A percentile compares a stretch with the other conserved stretches of the same genome.
Evolutionary conservation across 2,113 vertebrate species (phyloP).

Genomic region (Conger conger): DNA sequence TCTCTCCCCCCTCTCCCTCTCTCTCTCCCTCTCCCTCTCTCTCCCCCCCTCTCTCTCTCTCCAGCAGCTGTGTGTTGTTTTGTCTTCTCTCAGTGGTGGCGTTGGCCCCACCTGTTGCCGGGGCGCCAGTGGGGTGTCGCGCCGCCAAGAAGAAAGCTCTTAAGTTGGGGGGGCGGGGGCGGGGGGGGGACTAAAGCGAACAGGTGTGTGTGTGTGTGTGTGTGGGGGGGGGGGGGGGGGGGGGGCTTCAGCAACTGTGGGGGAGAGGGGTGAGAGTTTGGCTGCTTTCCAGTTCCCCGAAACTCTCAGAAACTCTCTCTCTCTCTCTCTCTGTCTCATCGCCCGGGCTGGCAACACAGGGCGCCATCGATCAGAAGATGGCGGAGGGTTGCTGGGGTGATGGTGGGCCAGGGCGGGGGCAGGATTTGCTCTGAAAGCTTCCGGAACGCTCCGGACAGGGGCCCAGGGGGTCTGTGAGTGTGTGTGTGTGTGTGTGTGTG

Average conservation of each 20-base stretch:
- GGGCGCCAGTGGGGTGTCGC: background rate
- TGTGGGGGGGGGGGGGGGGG: background rate
- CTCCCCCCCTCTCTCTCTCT: slow-evolving; percentile 40
- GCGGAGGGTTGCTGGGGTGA: background rate
- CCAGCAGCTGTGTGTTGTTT: slow-evolving; percentile 8
- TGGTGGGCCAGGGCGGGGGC: background rate
- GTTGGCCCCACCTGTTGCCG: slow-evolving; percentile 6
- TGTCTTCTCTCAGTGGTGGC: slow-evolving; percentile 6
- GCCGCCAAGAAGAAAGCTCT: background rate
- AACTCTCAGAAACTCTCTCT: background rate
- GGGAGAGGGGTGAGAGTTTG: background rate
- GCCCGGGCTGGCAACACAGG: background rate
- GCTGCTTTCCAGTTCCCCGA: too few species aligned
- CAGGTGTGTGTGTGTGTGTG: background rate
- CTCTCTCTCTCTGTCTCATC: slow-evolving; percentile 9
- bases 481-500: slow-evolving; percentile 23
- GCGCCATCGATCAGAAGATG: background rate
- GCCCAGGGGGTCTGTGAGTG: background rate
- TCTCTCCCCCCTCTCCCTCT: slow-evolving; percentile 1
- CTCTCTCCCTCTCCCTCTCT: slow-evolving; percentile 20
- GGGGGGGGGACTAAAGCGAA: background rate
- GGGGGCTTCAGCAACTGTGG: too few species aligned
- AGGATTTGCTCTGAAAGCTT: too few species aligned
- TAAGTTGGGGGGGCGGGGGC: slow-evolving; percentile 6
- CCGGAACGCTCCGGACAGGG: too few species aligned